Conservation (phyloP, 2,888 invertebrate species). For the Caenorhabditis plicata region DNA sequence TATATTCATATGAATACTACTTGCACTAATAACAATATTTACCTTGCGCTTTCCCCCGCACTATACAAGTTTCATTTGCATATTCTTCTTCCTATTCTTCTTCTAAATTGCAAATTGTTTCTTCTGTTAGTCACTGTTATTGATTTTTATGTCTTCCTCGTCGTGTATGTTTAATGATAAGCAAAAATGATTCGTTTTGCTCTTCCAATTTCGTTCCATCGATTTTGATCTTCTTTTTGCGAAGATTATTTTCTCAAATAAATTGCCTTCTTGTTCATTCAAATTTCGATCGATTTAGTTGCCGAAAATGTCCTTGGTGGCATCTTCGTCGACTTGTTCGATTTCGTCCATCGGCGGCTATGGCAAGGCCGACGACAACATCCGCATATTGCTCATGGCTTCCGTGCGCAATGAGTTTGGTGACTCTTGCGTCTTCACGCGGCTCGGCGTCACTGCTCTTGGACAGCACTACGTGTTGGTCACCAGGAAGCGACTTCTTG, state of each 20-base stretch:
- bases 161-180: no score
- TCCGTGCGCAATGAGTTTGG: conserved; percentile 32
- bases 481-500: conserved; percentile 29
- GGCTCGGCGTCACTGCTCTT: conserved; percentile 34
- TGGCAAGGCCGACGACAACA: conserved; percentile 18
- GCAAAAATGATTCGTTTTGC: conserved; percentile 8
- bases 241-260: neutral
- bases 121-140: no score
- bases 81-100: no score
- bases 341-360: conserved; percentile 13
- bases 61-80: no score
- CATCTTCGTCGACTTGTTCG: no score
- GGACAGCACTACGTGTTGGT: conserved; percentile 40
- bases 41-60: no score
- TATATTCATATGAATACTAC: no score
- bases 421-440: conserved; percentile 19
- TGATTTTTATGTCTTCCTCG: no score
- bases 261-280: neutral
- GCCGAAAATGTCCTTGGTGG: neutral
- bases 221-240: conserved; percentile 1
- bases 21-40: no score
- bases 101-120: no score
- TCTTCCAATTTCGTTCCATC: conserved; percentile 1
- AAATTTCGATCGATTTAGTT: neutral
- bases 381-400: conserved; percentile 24